phyloP scores from a whole-genome alignment of 92 coral and sea anemone genomes.

The Epizoanthus illoricatus region DNA sequence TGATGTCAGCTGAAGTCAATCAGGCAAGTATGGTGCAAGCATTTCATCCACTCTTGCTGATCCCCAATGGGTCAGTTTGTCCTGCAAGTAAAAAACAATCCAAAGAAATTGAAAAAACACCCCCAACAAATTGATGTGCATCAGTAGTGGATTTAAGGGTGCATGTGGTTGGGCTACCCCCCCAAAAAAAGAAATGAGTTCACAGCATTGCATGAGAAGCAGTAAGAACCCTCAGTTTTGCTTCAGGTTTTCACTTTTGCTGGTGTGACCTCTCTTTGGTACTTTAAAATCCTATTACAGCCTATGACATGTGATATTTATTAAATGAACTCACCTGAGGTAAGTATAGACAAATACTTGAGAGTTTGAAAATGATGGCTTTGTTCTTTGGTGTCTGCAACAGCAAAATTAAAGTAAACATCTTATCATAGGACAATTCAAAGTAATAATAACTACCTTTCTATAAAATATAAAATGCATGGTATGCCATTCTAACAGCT shows the following conservation, averaged over 20 bases:
- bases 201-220: too few species aligned
- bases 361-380: conserved; percentile 81
- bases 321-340: conserved; percentile 72
- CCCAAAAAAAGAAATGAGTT: too few species aligned
- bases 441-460: too few species aligned
- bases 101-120: not conserved
- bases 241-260: too few species aligned
- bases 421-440: not conserved
- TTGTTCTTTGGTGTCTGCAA: conserved; percentile 70
- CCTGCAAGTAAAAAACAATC: conserved; percentile 52
- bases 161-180: too few species aligned
- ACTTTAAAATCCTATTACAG: not conserved
- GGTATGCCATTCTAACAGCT: too few species aligned
- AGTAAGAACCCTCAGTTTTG: too few species aligned
- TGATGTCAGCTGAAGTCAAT: conserved; percentile 2
- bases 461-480: too few species aligned
- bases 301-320: not conserved
- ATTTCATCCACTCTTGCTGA: conserved; percentile 67
- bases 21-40: conserved; percentile 69
- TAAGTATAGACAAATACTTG: conserved; percentile 86
- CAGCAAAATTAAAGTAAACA: not conserved
- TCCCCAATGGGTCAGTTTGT: conserved; percentile 86
- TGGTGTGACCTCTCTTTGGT: too few species aligned
- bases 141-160: too few species aligned
- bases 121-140: too few species aligned